A percentile compares a stretch with the other conserved stretches of the same genome.
Conservation (phyloP, 2,888 invertebrate species). For the Syrphus vitripennis region DNA sequence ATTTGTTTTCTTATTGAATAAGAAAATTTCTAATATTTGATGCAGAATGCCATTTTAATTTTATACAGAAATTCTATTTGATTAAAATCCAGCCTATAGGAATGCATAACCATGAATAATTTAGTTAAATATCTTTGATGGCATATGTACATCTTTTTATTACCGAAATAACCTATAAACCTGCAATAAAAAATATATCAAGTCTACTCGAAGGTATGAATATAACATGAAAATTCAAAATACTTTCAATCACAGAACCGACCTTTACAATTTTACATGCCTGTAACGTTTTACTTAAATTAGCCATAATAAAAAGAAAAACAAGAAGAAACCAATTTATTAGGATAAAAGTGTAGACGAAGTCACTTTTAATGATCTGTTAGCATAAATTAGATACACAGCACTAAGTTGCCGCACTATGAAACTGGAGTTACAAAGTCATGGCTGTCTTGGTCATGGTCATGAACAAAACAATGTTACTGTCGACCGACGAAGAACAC, state of each 20-base stretch:
- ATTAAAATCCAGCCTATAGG: background rate
- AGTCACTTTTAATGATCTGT: conserved; percentile 11
- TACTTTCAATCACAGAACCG: background rate
- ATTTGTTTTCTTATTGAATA: too few species aligned
- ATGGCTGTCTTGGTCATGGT: background rate
- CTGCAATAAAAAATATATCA: background rate
- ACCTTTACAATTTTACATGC: background rate
- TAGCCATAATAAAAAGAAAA: background rate
- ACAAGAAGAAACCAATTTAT: background rate
- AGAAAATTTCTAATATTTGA: too few species aligned
- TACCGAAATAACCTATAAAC: background rate
- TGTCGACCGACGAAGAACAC: background rate
- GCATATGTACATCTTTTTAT: background rate
- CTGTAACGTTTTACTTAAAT: background rate
- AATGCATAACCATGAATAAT: background rate
- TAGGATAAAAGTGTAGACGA: conserved; percentile 2
- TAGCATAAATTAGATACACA: background rate
- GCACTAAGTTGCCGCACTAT: background rate
- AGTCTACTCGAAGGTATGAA: background rate
- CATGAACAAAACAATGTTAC: background rate
- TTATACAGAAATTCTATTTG: background rate
- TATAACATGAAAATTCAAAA: background rate
- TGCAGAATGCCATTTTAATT: too few species aligned
- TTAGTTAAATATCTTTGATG: background rate
- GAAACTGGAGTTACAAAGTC: background rate